phyloP scores from a whole-genome alignment of 2,797 vertebrate species.

The Phalloptychus januarius region DNA sequence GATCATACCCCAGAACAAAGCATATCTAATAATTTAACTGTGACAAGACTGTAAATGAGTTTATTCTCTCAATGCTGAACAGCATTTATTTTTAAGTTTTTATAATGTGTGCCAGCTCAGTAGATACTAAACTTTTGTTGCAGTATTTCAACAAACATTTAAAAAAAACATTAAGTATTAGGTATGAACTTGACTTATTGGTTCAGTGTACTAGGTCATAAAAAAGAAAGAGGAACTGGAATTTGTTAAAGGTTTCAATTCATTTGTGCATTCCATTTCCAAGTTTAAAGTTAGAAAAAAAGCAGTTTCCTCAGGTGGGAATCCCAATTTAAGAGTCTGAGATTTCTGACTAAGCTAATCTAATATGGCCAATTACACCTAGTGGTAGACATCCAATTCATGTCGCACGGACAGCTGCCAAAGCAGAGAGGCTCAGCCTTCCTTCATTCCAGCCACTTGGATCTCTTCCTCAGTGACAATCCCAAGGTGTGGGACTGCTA shows the following conservation, averaged over 20 bases:
- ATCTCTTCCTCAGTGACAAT: too few species aligned
- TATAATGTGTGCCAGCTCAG: not conserved
- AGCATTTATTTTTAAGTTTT: not conserved
- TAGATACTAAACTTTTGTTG: not conserved
- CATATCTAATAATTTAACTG: not conserved
- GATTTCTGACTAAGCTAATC: not conserved
- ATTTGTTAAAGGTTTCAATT: not conserved
- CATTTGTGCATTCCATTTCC: not conserved
- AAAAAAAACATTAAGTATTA: not conserved
- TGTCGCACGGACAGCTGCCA: too few species aligned
- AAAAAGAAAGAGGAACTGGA: not conserved
- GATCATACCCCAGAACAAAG: slow-evolving; percentile 4
- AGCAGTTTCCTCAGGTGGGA: not conserved
- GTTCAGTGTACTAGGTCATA: not conserved
- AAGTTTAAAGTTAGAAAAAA: not conserved
- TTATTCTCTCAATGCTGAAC: not conserved
- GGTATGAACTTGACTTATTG: not conserved
- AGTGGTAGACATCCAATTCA: too few species aligned
- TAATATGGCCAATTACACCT: too few species aligned
- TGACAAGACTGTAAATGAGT: not conserved
- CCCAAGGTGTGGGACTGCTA: not conserved
- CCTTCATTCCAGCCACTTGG: too few species aligned
- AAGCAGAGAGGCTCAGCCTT: too few species aligned
- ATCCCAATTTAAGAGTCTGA: too few species aligned
- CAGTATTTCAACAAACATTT: not conserved